phyloP scores from a whole-genome alignment of 1,140 invertebrate genomes.

The Caenorhabditis remanei region DNA sequence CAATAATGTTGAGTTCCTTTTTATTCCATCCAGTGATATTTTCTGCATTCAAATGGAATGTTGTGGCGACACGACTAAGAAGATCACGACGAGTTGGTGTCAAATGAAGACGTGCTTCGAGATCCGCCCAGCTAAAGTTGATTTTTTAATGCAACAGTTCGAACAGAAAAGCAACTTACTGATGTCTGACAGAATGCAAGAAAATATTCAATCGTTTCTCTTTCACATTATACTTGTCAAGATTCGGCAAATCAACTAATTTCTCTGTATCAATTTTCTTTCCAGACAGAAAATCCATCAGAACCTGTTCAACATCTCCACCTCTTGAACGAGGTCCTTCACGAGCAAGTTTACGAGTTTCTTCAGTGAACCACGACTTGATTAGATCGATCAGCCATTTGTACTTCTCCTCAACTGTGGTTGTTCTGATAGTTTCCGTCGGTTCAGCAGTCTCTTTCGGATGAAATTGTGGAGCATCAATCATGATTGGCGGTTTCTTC shows the following conservation, averaged over 20 bases:
- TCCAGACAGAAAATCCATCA: slow-evolving; percentile 39
- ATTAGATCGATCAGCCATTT: neutral
- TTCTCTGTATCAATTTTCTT: slow-evolving; percentile 6
- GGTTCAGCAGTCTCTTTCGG: neutral
- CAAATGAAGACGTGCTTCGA: slow-evolving; percentile 21
- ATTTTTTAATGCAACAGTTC: neutral
- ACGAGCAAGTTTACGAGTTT: neutral
- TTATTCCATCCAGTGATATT: slow-evolving; percentile 43
- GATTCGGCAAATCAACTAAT: slow-evolving; percentile 26
- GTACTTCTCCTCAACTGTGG: neutral
- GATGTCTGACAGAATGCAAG: slow-evolving; percentile 14
- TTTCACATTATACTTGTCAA: slow-evolving; percentile 47
- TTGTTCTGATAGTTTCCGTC: too few species aligned
- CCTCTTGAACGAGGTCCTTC: slow-evolving; percentile 7
- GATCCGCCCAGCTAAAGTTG: neutral
- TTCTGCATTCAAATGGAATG: neutral
- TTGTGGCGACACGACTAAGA: neutral
- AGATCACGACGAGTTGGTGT: slow-evolving; percentile 46
- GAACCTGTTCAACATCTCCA: slow-evolving; percentile 5
- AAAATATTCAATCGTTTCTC: slow-evolving; percentile 41
- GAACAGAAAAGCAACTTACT: neutral
- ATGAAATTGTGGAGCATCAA: slow-evolving; percentile 20
- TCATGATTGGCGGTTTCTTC: slow-evolving; percentile 18
- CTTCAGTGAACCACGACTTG: slow-evolving; percentile 12
- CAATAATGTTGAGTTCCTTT: neutral